Evolutionary conservation across 2,888 invertebrate species (phyloP), one percentile per base, ranked within the genome.

Genomic region (Ochropleura plecta): DNA sequence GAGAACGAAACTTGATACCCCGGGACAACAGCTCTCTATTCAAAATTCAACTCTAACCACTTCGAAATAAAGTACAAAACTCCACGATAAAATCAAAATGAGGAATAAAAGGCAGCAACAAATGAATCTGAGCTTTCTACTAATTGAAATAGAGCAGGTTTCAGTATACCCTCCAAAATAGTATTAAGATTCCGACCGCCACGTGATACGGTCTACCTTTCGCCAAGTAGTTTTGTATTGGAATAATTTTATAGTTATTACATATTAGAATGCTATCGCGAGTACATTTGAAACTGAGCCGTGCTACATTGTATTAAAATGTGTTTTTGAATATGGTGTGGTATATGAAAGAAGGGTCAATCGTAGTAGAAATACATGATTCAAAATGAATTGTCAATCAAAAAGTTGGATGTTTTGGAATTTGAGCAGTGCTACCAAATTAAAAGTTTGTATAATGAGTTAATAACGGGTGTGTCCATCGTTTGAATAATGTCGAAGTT

Each of bases 161-260:
- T 85, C 91, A 77, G 77, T 66, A 78, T 86, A 83, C 70, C 59
- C 60, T 67, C 48, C 46, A 69, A 80, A 90, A 89, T 88, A 87
- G 91, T 92, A 93, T 94, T 93, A 93, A 93, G 92, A 95, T 94
- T 94, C 94, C 92, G 92, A 89, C 90, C 90, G 92, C 88, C 93
- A 93, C 93, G 93, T 94, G 95, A 95, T 95, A 95, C 90, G 93
- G 94, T 93, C 94, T 94, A 91, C 94, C 94, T 95, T 95, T 96
- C 94, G 94, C 94, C 93, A 92, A 93, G 95, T 94, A 94, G 94
- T 95, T 95, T 93, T 92, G 94, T 95, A 94, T 94, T 94, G 94
- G 93, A 95, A 95, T 95, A 94, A 95, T 95, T 95, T 96, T 94
- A 95, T 95, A 95, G 95, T 95, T 95, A 95, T 95, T 96, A 94